Conservation (phyloP, 2,888 invertebrate genomes). For the Lingula anatina region DNA sequence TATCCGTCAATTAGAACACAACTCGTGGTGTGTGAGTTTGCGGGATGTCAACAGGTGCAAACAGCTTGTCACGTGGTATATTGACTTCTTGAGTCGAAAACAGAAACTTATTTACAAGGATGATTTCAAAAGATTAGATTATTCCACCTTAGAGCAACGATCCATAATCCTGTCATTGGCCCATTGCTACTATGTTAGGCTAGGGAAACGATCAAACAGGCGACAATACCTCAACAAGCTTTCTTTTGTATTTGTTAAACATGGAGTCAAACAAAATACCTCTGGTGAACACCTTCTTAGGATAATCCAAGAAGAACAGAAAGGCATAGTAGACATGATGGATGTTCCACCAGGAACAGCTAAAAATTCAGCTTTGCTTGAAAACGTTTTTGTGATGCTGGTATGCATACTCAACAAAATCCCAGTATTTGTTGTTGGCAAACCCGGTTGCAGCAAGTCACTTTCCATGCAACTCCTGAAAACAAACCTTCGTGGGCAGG, state of each 20-base stretch:
- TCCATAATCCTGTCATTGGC: conserved; percentile 3
- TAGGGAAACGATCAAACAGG: background rate
- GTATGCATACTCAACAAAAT: conserved; percentile 24
- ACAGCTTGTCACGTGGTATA: conserved; percentile 2
- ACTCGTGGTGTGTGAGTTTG: conserved; percentile 4
- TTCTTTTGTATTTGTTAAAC: background rate
- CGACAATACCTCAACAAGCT: background rate
- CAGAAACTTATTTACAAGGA: background rate
- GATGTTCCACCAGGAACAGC: conserved; percentile 23
- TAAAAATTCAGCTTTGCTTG: conserved; percentile 21
- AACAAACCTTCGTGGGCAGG: conserved; percentile 24
- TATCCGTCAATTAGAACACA: background rate
- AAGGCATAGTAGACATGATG: conserved; percentile 23
- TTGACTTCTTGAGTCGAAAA: background rate
- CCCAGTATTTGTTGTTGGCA: conserved; percentile 28
- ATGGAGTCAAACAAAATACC: background rate
- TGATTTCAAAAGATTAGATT: background rate
- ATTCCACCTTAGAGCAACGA: background rate
- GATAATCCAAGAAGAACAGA: conserved; percentile 18
- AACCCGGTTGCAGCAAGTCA: conserved; percentile 31
- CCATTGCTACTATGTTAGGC: conserved; percentile 4
- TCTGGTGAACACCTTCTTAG: conserved; percentile 7
- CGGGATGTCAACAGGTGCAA: conserved; percentile 4
- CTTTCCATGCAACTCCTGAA: conserved; percentile 24
- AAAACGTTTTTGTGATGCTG: conserved; percentile 28